phyloP scores from a whole-genome alignment of 2,113 vertebrate species.

The Pedetes capensis region DNA sequence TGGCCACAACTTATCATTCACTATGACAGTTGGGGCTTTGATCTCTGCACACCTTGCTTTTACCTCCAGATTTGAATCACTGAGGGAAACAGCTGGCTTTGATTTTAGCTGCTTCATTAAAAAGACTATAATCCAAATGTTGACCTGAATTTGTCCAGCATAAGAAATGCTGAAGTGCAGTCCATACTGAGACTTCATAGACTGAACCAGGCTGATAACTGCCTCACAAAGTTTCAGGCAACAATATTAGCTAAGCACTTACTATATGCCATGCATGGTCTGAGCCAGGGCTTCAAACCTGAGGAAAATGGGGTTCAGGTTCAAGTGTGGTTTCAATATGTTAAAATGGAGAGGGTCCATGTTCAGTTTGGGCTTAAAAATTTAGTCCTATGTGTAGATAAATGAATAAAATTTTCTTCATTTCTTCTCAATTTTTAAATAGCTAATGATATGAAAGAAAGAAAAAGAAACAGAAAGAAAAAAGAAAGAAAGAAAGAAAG shows the following conservation, averaged over 20 bases:
- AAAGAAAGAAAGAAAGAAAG: too few species aligned
- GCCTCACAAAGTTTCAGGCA: neutral
- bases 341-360: too few species aligned
- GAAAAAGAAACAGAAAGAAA: too few species aligned
- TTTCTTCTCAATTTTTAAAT: too few species aligned
- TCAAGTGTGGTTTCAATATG: too few species aligned
- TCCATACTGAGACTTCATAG: neutral
- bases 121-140: slow-evolving; percentile 13
- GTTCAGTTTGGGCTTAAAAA: too few species aligned
- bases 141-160: neutral
- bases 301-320: too few species aligned
- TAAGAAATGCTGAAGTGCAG: neutral
- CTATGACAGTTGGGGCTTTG: slow-evolving; percentile 52
- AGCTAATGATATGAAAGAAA: too few species aligned
- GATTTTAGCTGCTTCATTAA: slow-evolving; percentile 49
- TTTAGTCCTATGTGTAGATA: too few species aligned
- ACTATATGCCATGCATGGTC: too few species aligned
- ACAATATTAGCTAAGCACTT: neutral
- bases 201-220: neutral
- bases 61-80: neutral
- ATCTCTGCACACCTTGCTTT: slow-evolving; percentile 47
- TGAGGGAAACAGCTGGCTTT: slow-evolving; percentile 53
- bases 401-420: too few species aligned
- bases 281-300: too few species aligned
- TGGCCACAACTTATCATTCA: neutral